These are phyloP conservation scores for Hirtodrosophila cameraria DNA, from an alignment of 2,888 invertebrate genomes.

Conservation along the genomic window DNA sequence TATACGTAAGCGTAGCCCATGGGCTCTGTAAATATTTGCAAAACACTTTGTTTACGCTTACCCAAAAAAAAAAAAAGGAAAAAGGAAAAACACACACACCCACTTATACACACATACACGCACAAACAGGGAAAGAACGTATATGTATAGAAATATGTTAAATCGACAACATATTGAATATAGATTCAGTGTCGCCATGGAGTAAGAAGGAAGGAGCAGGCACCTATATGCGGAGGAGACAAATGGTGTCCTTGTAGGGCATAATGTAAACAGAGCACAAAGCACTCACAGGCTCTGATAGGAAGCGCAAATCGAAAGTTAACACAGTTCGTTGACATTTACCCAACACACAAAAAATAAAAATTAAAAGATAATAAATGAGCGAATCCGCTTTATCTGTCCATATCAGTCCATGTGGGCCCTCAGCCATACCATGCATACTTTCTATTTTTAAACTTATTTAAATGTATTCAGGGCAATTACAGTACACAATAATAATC, in stretches of 20 bases:
- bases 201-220: constrained; percentile 24
- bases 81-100: constrained; percentile 9
- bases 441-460: no score
- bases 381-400: constrained; percentile 11
- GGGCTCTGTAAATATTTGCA: constrained; percentile 71
- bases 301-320: constrained; percentile 25
- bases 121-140: constrained; percentile 19
- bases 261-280: constrained; percentile 37
- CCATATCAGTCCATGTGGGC: not conserved
- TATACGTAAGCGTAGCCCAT: constrained; percentile 54
- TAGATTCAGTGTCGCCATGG: constrained; percentile 63
- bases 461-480: constrained; percentile 58
- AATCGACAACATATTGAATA: constrained; percentile 77
- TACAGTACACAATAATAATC: constrained; percentile 50
- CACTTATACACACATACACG: constrained; percentile 6
- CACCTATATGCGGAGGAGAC: not conserved
- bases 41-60: constrained; percentile 69
- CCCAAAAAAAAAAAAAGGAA: constrained; percentile 13
- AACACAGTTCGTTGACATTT: constrained; percentile 52
- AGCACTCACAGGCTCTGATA: constrained; percentile 10
- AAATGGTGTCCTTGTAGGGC: constrained; percentile 6
- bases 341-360: no score
- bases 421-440: not conserved
- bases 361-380: constrained; percentile 57
- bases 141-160: constrained; percentile 65